Evolutionary conservation across 2,888 invertebrate species (phyloP).

Genomic region (Trichogramma dendrolimi): DNA sequence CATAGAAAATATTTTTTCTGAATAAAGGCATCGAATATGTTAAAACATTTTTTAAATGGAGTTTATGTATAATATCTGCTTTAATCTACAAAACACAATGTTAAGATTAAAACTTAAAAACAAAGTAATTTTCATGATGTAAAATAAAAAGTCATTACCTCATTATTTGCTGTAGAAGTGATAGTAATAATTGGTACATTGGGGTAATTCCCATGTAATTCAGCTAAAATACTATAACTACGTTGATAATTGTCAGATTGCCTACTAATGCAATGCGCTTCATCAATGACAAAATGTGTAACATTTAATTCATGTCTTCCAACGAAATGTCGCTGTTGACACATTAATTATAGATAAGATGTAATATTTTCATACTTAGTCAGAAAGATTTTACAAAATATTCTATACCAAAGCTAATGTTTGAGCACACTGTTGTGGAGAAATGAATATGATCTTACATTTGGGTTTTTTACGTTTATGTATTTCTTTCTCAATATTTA

Average conservation of each 20-base stretch:
- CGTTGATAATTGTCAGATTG: too few species aligned
- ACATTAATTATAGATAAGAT: neutral
- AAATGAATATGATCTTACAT: constrained; percentile 86
- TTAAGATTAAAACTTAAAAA: constrained; percentile 97
- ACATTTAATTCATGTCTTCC: neutral
- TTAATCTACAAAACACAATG: constrained; percentile 42
- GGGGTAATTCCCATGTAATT: too few species aligned
- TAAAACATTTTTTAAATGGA: constrained; percentile 65
- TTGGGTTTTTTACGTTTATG: constrained; percentile 61
- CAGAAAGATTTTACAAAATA: constrained; percentile 3
- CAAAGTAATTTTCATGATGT: too few species aligned
- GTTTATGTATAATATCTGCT: constrained; percentile 71
- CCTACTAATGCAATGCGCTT: constrained; percentile 92
- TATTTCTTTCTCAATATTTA: constrained; percentile 72
- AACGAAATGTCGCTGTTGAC: constrained; percentile 19
- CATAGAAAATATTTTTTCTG: constrained; percentile 89
- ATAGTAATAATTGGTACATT: too few species aligned
- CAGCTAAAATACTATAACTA: too few species aligned
- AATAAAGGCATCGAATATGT: constrained; percentile 85
- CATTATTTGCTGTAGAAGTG: too few species aligned
- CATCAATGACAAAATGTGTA: constrained; percentile 88
- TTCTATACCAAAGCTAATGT: constrained; percentile 45
- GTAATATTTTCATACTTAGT: neutral
- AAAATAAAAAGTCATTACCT: too few species aligned
- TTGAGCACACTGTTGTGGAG: constrained; percentile 90